These are phyloP conservation scores for Oncorhynchus clarkii DNA, from an alignment of 2,113 vertebrate genomes.

Conservation along the genomic window DNA sequence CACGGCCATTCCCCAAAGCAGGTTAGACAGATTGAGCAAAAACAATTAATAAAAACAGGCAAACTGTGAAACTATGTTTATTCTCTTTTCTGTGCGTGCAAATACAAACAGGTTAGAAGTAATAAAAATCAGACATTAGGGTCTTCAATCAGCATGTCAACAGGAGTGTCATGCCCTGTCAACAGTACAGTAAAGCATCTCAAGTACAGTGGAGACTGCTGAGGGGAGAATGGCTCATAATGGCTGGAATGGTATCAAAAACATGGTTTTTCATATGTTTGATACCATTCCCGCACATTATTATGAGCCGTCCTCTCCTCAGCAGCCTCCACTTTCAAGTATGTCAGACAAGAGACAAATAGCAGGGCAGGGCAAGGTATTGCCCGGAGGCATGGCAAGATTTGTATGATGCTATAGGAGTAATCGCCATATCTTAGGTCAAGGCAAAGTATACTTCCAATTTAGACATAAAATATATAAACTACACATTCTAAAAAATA, in stretches of 20 bases:
- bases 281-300: no score
- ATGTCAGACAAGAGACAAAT: constrained; percentile 5
- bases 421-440: background rate
- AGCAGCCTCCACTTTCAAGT: background rate
- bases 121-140: background rate
- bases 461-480: constrained; percentile 53
- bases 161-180: background rate
- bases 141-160: constrained; percentile 25
- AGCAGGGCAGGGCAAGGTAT: background rate
- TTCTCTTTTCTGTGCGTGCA: background rate
- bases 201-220: background rate
- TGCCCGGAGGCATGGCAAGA: no score
- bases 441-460: constrained; percentile 24
- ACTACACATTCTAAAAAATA: constrained; percentile 41
- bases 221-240: no score
- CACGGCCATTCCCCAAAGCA: no score
- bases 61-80: constrained; percentile 52
- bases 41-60: constrained; percentile 13
- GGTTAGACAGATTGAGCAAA: background rate
- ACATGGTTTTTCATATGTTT: no score
- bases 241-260: no score
- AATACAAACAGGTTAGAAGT: constrained; percentile 1
- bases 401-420: no score
- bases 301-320: no score
- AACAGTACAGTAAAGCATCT: constrained; percentile 6